Base-by-base conservation (phyloP, 2,888 invertebrate species). In the Dolomedes plantarius region DNA sequence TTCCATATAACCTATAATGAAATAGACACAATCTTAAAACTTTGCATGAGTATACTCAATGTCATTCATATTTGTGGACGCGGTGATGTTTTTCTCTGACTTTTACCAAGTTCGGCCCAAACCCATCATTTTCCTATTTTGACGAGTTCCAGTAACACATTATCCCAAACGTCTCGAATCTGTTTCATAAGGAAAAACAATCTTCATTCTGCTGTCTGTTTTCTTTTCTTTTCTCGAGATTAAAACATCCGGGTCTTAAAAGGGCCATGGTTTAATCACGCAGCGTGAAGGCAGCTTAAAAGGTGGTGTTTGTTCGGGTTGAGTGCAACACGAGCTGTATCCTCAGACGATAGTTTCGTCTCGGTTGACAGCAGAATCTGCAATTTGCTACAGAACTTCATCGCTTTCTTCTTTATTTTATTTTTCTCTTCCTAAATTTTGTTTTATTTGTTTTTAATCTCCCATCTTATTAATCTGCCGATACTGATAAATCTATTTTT, bases 241-340 rank as follows among this genome's bases (percentile, higher is more conserved):
- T 83, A 77, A 77, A 50, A 67, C 83, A 83, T 83, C 83, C 83
- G 83, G 83, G 83, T 77, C 72, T 41, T 72, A 68, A 69, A 39
- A 83, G 72, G 72, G 77, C 50, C 73, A 46, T 62, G 46, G 73
- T 77, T 83, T 83, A 77, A 71, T 68, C 77, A 73, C 73, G 16
- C 65, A 36, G 77, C 73, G 65, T 83, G 83, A 77, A 83, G 76
- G 65, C 50, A 28, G 65, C 72, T 68, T 77, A 64, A 71, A 75
- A 50, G 56, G 62, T 72, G 83, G 83, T 77, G 83, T 77, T 77
- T 77, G 83, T 83, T 81, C 81, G 69, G 75, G 62, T 77, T 77
- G 83, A 64, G n/a, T 74, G 65, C 67, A 27, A 46, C 67, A 71
- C 46, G 72, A 72, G 64, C 56, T 77, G 32, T 72, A 72, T 77